Evolutionary conservation across 2,113 vertebrate genomes (phyloP).

Genomic region (Megaceryle torquata): DNA sequence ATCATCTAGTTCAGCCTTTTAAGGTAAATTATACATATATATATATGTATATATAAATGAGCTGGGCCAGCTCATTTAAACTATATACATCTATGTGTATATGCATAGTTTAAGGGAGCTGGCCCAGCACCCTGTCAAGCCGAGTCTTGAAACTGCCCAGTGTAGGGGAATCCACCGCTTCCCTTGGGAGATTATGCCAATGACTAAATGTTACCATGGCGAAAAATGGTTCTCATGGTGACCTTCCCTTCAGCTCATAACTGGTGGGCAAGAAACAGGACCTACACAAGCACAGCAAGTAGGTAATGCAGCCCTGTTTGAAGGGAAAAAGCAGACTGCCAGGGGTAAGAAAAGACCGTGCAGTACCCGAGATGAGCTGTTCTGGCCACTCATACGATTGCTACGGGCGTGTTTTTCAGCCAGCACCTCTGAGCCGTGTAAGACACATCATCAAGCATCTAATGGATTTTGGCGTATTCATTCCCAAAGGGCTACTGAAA

Average conservation of each 20-base stretch:
- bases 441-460: background rate
- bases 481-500: background rate
- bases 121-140: too few relatives aligned
- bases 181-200: too few relatives aligned
- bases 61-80: too few relatives aligned
- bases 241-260: background rate
- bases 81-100: too few relatives aligned
- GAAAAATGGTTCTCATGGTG: too few relatives aligned
- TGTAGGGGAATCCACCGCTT: too few relatives aligned
- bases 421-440: background rate
- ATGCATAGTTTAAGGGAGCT: too few relatives aligned
- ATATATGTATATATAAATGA: too few relatives aligned
- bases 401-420: background rate
- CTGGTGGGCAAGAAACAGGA: background rate
- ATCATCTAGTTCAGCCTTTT: too few relatives aligned
- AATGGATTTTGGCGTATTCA: background rate
- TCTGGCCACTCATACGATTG: background rate
- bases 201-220: too few relatives aligned
- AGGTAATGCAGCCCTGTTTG: background rate
- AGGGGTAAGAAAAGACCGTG: background rate
- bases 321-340: background rate
- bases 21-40: too few relatives aligned
- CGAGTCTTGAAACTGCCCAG: too few relatives aligned
- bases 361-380: background rate
- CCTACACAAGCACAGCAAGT: background rate